Evolutionary conservation across 1,140 invertebrate species (phyloP), one percentile per base, ranked within the genome.

Genomic region (Nephila pilipes): DNA sequence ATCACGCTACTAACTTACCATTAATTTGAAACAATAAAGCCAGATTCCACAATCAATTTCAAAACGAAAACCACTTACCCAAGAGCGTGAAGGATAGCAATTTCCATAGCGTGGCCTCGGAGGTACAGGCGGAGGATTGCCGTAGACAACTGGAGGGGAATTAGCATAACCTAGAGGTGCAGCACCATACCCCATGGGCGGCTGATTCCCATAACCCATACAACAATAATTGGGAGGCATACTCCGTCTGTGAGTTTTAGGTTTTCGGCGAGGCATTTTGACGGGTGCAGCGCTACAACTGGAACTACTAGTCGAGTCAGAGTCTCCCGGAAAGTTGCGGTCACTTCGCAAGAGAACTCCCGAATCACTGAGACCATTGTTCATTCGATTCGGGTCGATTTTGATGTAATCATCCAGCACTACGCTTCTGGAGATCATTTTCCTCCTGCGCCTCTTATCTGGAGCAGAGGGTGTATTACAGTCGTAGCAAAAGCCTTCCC

Each of bases 231-330:
- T 14, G 1, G 38, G 87, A 60, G 55, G 88, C 22, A 81, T 20
- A 18, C 38, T 65, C 22, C 65, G 79, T 63, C 57, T 58, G 32
- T 90, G 65, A n/a, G 88, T 32, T 60, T 81, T 90, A 8, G 88
- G 88, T n/a, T 90, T 90, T 32, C 88, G 79, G 20, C 88, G 54
- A n/a, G 57, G 25, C 12, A 80, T 54, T 81, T 60, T 60, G 57
- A 90, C 54, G 36, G 88, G 54, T 22, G 88, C 46, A 57, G 46
- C 25, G 10, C 75, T 90, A 14, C 55, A 90, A 60, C 36, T 38
- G 22, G 88, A 90, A 32, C 88, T 90, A n/a, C 88, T 90, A 46
- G n/a, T n/a, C 1, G 88, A 90, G 18, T 90, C 88, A 18, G 75
- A 90, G 38, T 81, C 88, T 14, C 10, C 29, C 18, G 58, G 88